Conservation (phyloP, 2,797 vertebrate species). For the Phoeniculus purpureus region DNA sequence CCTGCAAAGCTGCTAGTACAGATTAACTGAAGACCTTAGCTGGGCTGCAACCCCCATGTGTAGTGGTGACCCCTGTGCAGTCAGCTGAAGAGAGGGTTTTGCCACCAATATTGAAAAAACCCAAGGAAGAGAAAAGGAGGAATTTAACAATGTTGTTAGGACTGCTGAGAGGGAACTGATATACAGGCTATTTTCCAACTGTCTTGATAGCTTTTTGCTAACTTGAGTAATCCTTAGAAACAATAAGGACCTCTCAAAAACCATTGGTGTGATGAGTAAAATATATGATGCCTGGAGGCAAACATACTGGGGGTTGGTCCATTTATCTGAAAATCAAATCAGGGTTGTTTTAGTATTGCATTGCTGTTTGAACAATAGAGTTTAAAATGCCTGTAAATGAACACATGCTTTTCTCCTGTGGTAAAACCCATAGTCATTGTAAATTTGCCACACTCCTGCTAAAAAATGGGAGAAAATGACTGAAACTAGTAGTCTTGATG, state of each 20-base stretch:
- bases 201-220: neutral
- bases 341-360: neutral
- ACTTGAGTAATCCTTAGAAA: neutral
- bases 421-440: neutral
- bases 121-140: neutral
- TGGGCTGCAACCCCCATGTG: neutral
- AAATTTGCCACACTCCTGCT: neutral
- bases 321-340: neutral
- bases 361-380: neutral
- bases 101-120: neutral
- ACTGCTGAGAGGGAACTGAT: neutral
- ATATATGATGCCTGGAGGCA: accelerated
- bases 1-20: neutral
- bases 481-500: neutral
- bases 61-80: neutral
- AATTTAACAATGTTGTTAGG: neutral
- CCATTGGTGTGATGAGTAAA: neutral
- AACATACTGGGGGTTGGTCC: accelerated
- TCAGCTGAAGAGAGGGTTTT: neutral
- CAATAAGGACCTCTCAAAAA: neutral
- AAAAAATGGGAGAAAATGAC: neutral
- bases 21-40: neutral
- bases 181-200: neutral
- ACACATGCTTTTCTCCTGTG: neutral
- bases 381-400: neutral